These are phyloP conservation scores for Hetaerina titia DNA, from an alignment of 2,888 invertebrate species.

Conservation along the genomic window DNA sequence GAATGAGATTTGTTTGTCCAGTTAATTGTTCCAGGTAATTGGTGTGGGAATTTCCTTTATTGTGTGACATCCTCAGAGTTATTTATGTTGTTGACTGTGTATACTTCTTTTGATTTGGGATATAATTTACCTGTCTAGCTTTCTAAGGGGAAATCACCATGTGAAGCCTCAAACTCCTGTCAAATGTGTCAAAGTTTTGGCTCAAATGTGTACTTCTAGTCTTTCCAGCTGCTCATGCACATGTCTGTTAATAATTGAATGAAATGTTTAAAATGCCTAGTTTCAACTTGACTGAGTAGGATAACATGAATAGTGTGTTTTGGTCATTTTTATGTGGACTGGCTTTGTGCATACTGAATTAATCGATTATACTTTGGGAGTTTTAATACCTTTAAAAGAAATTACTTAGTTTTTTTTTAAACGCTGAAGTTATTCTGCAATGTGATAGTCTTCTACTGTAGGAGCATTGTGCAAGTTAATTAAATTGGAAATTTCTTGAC, in stretches of 20 bases:
- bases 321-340: not conserved
- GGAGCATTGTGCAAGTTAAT: not conserved
- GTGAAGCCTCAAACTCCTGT: not conserved
- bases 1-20: not conserved
- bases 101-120: not conserved
- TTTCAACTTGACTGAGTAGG: not conserved
- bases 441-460: not conserved
- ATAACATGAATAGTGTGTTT: not conserved
- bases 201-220: not conserved
- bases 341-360: not conserved
- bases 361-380: not conserved
- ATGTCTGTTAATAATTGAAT: not conserved
- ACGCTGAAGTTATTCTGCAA: too few species aligned
- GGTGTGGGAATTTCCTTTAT: not conserved
- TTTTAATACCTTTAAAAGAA: not conserved
- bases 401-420: not conserved
- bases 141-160: not conserved
- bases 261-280: not conserved
- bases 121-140: not conserved
- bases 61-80: not conserved
- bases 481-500: not conserved
- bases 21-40: not conserved
- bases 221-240: conserved; percentile 30
- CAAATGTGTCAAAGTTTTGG: not conserved
- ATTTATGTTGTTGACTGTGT: not conserved